Evolutionary conservation across 2,113 vertebrate species (phyloP).

Genomic region (Poeciliopsis turrubarensis): DNA sequence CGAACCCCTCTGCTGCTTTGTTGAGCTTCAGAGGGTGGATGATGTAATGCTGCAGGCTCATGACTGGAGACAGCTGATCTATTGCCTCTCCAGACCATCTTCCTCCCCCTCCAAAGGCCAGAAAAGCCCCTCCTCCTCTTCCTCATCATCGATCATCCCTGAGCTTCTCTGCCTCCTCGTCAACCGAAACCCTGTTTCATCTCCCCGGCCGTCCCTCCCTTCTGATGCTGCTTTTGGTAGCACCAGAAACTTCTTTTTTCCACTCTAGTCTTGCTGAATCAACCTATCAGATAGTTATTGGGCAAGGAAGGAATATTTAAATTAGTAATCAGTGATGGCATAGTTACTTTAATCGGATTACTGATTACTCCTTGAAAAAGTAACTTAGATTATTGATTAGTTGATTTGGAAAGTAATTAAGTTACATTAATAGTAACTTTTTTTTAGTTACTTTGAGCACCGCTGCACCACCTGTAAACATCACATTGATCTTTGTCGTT

Average conservation of each 20-base stretch:
- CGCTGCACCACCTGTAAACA: no score
- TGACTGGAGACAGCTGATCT: slow-evolving; percentile 70
- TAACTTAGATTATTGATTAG: no score
- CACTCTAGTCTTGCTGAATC: neutral
- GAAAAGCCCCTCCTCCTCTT: slow-evolving; percentile 29
- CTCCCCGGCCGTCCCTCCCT: neutral
- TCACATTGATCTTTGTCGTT: no score
- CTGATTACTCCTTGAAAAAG: no score
- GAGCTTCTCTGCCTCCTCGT: slow-evolving; percentile 17
- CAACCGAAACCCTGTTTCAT: neutral
- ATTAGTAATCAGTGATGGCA: no score
- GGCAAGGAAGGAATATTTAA: no score
- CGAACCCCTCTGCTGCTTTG: slow-evolving; percentile 28
- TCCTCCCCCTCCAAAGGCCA: slow-evolving; percentile 26
- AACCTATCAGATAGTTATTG: no score
- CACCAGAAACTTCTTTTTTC: neutral
- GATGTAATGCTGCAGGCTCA: slow-evolving; percentile 62
- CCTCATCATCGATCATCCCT: slow-evolving; percentile 41
- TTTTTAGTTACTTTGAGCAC: no score
- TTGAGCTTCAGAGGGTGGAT: slow-evolving; percentile 37
- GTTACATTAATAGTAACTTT: no score
- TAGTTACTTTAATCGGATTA: no score
- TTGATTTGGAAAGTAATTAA: no score
- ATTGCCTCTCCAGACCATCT: slow-evolving; percentile 37
- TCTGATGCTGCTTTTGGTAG: neutral